Base-by-base conservation (phyloP, 2,797 vertebrate genomes). In the Anguilla marmorata region DNA sequence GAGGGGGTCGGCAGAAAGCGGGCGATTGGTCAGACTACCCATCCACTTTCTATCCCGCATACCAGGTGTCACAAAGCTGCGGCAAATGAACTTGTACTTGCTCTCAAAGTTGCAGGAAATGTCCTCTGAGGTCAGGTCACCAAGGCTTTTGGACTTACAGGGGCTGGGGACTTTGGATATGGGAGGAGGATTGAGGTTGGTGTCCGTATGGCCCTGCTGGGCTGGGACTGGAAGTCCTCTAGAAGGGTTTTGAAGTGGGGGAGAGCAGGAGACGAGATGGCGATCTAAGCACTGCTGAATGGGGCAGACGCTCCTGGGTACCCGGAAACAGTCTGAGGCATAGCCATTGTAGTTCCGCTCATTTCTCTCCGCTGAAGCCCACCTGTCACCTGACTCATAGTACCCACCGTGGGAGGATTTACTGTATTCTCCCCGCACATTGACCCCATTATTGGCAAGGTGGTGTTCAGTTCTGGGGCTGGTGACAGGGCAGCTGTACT, bases 91-190 rank as follows among this genome's bases (percentile, higher is more conserved):
- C 83, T 98, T 96, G 88, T 99, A 99, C 92, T 99, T 99, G 91
- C 99, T 98, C 93, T 99, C 97, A 41, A 99, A 99, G 90, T 98
- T 99, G 93, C 98, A 99, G 66, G 96, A 97, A 80, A 99, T 99
- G 91, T 99, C 99, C 92, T 99, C 99, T 5, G 99, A 99, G 0
- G 99, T 99, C 91, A 99, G 93, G 93, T 99, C 99, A 52, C 99
- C 99, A 0, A 99, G 94, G 11, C 98, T 99, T 93, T 99, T 99
- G 90, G 98, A 99, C 93, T 99, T 99, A 91, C 97, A 97, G 86
- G 97, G 96, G 86, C 96, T 97, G 2, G 95, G 88, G 50, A 76
- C 80, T 84, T 91, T 88, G 66, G 93, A 85, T 50, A 93, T 91
- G 63, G 90, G 91, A 84, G 91, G 86, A 56, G 86, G 86, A 63